phyloP scores from a whole-genome alignment of 1,140 invertebrate genomes.

The Babylonia areolata region DNA sequence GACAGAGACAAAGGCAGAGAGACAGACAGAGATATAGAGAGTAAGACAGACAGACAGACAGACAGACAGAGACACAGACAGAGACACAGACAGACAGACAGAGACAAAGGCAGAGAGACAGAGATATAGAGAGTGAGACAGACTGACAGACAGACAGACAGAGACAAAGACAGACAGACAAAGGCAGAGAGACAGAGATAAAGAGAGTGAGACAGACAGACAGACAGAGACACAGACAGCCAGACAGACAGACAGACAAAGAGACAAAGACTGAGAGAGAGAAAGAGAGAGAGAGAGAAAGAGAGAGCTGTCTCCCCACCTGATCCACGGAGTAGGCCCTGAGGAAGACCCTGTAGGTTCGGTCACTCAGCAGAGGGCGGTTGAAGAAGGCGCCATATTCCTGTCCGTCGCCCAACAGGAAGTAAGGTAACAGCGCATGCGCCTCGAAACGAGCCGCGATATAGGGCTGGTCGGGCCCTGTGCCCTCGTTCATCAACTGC shows the following conservation, averaged over 20 bases:
- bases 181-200: too few species aligned
- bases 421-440: constrained; percentile 59
- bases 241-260: background rate
- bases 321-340: constrained; percentile 68
- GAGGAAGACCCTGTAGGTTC: constrained; percentile 65
- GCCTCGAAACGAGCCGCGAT: constrained; percentile 70
- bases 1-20: too few species aligned
- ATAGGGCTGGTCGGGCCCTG: constrained; percentile 59
- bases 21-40: too few species aligned
- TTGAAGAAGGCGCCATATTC: constrained; percentile 67
- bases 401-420: constrained; percentile 64
- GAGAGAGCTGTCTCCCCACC: constrained; percentile 56
- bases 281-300: background rate
- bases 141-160: too few species aligned
- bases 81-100: too few species aligned
- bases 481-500: constrained; percentile 55
- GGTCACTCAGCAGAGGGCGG: constrained; percentile 59
- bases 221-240: background rate
- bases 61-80: too few species aligned
- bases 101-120: too few species aligned
- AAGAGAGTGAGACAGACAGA: too few species aligned
- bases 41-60: too few species aligned
- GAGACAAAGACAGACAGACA: too few species aligned
- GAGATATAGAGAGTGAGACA: too few species aligned
- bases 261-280: background rate